Percentiles rank a stretch among this genome's conserved stretches.
Conservation (phyloP, 2,888 invertebrate genomes). For the Lysandra coridon region DNA sequence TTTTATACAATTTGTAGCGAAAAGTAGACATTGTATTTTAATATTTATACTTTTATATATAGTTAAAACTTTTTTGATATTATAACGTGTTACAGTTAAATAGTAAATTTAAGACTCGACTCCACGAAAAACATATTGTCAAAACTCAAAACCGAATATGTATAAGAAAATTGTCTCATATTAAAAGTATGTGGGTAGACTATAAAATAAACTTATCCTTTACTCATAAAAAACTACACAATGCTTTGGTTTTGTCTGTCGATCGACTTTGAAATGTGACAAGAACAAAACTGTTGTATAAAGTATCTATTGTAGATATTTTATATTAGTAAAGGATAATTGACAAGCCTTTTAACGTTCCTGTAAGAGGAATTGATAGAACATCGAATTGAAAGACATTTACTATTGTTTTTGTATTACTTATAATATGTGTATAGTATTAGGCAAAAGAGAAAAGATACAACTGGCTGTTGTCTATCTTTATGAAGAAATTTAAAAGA, state of each 20-base stretch:
- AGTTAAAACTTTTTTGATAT: not conserved
- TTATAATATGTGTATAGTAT: not conserved
- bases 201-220: no score
- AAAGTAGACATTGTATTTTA: not conserved
- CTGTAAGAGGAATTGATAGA: conserved; percentile 31
- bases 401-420: not conserved
- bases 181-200: not conserved
- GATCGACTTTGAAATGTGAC: no score
- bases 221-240: no score
- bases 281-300: no score
- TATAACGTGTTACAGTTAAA: no score
- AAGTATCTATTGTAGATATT: no score
- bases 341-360: conserved; percentile 29
- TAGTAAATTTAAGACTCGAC: no score
- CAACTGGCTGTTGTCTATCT: not conserved
- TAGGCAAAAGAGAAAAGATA: not conserved
- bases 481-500: no score
- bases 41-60: conserved; percentile 10
- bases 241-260: no score
- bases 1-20: conserved; percentile 9
- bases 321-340: not conserved
- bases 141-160: not conserved
- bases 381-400: conserved; percentile 29
- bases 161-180: conserved; percentile 4
- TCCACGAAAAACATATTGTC: not conserved